Base-by-base conservation (phyloP, 2,888 invertebrate genomes). In the Arrhopalites spinosus region DNA sequence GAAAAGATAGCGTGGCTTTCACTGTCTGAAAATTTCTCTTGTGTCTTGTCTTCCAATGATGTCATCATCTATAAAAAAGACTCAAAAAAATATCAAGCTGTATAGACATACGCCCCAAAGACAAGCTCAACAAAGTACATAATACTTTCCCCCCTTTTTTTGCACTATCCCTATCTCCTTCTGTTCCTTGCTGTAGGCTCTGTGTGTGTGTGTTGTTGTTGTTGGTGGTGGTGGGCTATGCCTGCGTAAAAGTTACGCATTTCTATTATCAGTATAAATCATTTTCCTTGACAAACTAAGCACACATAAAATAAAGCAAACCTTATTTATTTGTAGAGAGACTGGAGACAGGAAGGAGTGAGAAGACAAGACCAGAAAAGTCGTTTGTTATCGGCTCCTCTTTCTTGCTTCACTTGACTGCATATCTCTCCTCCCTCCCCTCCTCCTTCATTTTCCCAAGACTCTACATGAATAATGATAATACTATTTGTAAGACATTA, bases 191-290 rank as follows among this genome's bases (percentile, higher is more conserved):
- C n/a, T 61, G 61, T 45, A 61, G 61, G 45, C 61, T 61, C 61
- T 36, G 43, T 61, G 61, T 61, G 17, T 27, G 20, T 13, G 20
- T 66, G 36, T 23, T 11, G 17, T 15, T 20, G 23, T 15, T 30
- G 66, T 45, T 45, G 11, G 8, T 66, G 3, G 13, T 36, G 64
- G 13, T 30, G 36, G 13, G 15, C 17, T 30, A 23, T 66, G 13
- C 23, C 2, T 36, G 30, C 30, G 27, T 17, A 27, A 20, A 64
- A 20, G 64, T n/a, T 64, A 20, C 50, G 36, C n/a, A 59, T 45
- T 72, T 45, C 23, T 61, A 25, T 43, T 72, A 72, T 63, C 61
- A 61, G 45, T 25, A 72, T 72, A 72, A 72, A 72, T 72, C 71
- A 72, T 72, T 63, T 25, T 61, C 23, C 29, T 61, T 72, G 71